Evolutionary conservation across 2,888 invertebrate species (phyloP), one percentile per base, ranked within the genome.

Genomic region (Brenthis daphne): DNA sequence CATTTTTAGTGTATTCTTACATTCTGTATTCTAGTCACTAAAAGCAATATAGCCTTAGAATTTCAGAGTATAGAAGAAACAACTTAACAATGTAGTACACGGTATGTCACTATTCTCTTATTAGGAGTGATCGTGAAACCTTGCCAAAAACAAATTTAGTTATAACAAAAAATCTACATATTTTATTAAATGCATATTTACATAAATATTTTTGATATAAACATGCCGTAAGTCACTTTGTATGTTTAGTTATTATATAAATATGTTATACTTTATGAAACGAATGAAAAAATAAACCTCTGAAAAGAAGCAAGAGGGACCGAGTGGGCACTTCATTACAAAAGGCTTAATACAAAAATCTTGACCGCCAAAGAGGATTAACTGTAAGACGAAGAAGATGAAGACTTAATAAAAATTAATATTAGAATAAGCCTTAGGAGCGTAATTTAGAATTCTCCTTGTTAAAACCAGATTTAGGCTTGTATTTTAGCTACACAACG

Each of bases 321-420:
- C 80, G 81, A 80, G 79, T 77, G 80, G 81, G 83, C 81, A 85
- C 84, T 88, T 88, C 85, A 86, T 89, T 88, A 89, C 85, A 87
- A 85, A 86, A 85, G 85, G 87, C 84, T 90, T 88, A 84, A 86
- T 83, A 84, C 80, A 76, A 80, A 84, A 87, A 85, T 80, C 82
- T 81, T 80, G 78, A 79, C 80, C 83, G 80, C 79, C 79, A 79
- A 82, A 82, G 79, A 77, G 82, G 86, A 85, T 88, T 87, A 81
- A 81, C 65, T 56, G 51, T 69, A 57, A 57, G 47, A 20, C 47
- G 57, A 48, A 50, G 64, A 69, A 65, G 65, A 69, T 65, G 61
- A 65, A 47, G 61, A 66, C 51, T 56, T 56, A 63, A 63, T 60
- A 60, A 63, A 53, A 53, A 63, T 63, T 63, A 63, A 53, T 63